Percentiles rank a stretch among this genome's conserved stretches.
These are phyloP conservation scores for Scyliorhinus canicula DNA, from an alignment of 2,797 vertebrate genomes.

Conservation along the genomic window DNA sequence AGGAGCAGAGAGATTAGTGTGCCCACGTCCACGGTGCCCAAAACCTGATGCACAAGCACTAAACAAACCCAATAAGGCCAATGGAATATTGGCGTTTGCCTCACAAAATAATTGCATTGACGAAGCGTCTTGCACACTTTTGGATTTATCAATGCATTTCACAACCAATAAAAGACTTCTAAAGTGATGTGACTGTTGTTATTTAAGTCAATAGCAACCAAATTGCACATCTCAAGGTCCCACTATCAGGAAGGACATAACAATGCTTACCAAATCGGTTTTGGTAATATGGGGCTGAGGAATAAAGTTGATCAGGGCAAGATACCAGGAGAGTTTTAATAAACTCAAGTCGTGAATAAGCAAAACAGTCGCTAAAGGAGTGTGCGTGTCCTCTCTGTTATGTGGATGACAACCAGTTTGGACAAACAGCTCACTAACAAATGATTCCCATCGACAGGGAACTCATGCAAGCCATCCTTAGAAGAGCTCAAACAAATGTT, in stretches of 20 bases:
- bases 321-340: conserved; percentile 6
- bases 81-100: neutral
- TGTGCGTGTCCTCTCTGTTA: neutral
- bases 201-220: too few species aligned
- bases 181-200: too few species aligned
- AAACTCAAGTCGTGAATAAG: neutral
- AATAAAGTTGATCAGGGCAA: neutral
- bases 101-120: too few species aligned
- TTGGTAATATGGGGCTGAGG: neutral
- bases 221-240: neutral
- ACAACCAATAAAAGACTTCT: too few species aligned
- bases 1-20: neutral
- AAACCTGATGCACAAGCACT: neutral
- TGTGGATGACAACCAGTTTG: neutral
- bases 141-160: too few species aligned
- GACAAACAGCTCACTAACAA: neutral
- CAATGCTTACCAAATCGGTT: neutral
- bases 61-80: neutral
- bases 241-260: neutral
- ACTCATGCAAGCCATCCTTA: too few species aligned
- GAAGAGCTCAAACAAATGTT: neutral
- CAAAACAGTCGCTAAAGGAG: neutral
- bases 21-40: neutral
- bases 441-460: neutral
- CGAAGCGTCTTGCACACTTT: too few species aligned